Base-by-base conservation (phyloP, 1,140 invertebrate genomes). In the Listronotus oregonensis region DNA sequence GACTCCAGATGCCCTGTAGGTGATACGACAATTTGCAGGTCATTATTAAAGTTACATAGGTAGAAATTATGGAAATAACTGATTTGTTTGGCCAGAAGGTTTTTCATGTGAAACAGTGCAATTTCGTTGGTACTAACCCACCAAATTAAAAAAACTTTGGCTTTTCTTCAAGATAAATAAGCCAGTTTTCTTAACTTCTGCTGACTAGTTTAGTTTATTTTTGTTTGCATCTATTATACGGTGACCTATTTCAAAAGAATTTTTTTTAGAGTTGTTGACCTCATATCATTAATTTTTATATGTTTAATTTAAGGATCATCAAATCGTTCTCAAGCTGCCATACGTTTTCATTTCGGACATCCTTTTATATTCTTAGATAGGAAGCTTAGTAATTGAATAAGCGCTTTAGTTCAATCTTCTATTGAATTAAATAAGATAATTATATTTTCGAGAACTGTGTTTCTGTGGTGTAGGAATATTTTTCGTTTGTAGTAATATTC, bases 281-380 rank as follows among this genome's bases (percentile, higher is more conserved):
- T 46, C 43, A 8, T 18, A 46, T 17, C 1, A 18, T 18, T 17
- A n/a, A 44, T 17, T 46, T 14, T 46, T 46, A 37, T 46, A 27
- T 27, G 21, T 27, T 27, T 27, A 27, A 27, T 27, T 27, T 27
- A 27, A 18, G 43, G 14, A 56, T 2, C 6, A 56, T 17, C 39
- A 56, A 56, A 42, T 56, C 39, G 34, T 56, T 56, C 52, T 56
- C 34, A 18, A 21, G 52, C 17, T 11, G 14, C 39, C 15, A 56
- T 55, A 40, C 39, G 34, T 12, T 40, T 40, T 43, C 34, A 40
- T 56, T 39, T 39, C 34, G 37, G 52, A 42, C 52, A 56, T 56
- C 34, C 52, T 18, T 42, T 42, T 40, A 43, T 56, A 46, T 46
- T 18, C 14, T 46, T 14, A n/a, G 14, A 46, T 15, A 46, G 17